A percentile compares a stretch with the other conserved stretches of the same genome.
Evolutionary conservation across 2,113 vertebrate genomes (phyloP).

Genomic region (Chrysemys picta): DNA sequence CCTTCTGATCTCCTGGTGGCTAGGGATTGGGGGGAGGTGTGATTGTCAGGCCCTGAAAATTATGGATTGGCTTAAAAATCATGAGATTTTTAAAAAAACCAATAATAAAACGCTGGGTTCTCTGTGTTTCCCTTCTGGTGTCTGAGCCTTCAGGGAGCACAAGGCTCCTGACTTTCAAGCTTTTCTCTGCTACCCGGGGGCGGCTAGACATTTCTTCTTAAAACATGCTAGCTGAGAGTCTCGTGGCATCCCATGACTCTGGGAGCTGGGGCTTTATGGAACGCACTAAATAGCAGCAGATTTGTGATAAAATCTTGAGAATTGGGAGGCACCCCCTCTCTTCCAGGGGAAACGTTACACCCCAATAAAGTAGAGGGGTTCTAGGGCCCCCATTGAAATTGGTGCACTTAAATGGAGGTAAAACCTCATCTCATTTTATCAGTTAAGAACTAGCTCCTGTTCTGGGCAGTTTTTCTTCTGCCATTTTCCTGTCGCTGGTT

Average conservation of each 20-base stretch:
- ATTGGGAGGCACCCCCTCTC: not conserved
- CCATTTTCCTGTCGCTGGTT: too few species aligned
- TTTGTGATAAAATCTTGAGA: not conserved
- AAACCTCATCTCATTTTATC: not conserved
- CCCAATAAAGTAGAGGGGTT: not conserved
- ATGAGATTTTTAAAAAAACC: too few species aligned
- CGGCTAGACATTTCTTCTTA: too few species aligned
- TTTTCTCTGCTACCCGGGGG: too few species aligned
- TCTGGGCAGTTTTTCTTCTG: too few species aligned
- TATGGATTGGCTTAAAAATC: too few species aligned
- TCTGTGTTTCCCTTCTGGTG: too few species aligned
- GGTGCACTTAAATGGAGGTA: not conserved
- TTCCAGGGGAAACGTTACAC: not conserved
- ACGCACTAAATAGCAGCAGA: not conserved
- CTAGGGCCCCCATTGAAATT: not conserved
- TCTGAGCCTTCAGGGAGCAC: too few species aligned
- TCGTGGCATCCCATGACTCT: not conserved
- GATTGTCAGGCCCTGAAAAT: not conserved
- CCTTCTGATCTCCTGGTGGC: constrained; percentile 47
- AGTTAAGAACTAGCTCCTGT: not conserved
- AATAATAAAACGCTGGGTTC: too few species aligned
- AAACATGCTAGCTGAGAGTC: too few species aligned
- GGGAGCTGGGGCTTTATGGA: not conserved
- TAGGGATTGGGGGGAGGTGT: not conserved
- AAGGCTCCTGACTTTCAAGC: too few species aligned